Conservation (phyloP, 2,113 vertebrate species). For the Peromyscus maniculatus region DNA sequence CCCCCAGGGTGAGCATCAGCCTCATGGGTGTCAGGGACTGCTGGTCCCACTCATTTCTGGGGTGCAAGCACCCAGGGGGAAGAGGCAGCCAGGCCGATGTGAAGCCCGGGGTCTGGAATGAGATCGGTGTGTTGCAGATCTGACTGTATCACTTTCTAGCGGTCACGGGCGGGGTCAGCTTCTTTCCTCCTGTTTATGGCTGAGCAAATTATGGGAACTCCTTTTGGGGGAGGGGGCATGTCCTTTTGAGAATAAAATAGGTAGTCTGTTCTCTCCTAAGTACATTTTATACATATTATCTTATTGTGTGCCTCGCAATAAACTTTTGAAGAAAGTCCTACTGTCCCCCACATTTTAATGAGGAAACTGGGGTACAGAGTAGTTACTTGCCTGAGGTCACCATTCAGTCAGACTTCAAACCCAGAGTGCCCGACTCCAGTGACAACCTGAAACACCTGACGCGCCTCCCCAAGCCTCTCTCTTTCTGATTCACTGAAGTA, state of each 20-base stretch:
- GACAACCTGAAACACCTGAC: neutral
- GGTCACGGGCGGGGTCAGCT: neutral
- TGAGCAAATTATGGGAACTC: neutral
- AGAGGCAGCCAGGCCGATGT: neutral
- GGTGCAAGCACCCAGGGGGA: neutral
- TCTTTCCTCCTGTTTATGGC: neutral
- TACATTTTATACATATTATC: neutral
- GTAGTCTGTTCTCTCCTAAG: neutral
- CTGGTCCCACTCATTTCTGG: neutral
- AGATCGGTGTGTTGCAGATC: neutral
- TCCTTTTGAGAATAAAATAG: neutral
- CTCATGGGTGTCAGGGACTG: neutral
- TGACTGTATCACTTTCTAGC: neutral
- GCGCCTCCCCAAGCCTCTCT: neutral
- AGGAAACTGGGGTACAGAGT: conserved; percentile 8
- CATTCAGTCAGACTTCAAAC: neutral
- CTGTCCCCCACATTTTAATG: neutral
- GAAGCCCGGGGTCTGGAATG: neutral
- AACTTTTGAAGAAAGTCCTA: neutral
- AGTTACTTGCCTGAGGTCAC: neutral
- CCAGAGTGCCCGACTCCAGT: neutral
- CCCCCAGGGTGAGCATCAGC: too few species aligned
- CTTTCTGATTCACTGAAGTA: neutral
- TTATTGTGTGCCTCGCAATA: neutral
- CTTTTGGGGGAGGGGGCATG: neutral